These are phyloP conservation scores for Aleiodes alternator DNA, from an alignment of 2,888 invertebrate species.

Conservation along the genomic window DNA sequence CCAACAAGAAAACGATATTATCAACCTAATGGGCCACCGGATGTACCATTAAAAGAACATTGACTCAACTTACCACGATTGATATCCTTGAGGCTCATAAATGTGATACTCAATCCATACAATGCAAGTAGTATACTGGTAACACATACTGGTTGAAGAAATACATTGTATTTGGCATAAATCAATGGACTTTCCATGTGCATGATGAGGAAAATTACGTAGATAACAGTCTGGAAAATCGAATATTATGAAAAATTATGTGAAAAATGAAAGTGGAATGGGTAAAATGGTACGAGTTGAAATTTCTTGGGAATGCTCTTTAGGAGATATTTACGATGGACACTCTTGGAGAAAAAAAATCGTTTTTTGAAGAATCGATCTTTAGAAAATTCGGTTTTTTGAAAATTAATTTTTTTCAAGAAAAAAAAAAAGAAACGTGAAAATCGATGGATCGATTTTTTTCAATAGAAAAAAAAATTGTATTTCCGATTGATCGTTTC, in stretches of 20 bases:
- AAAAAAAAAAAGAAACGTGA: too few species aligned
- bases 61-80: slow-evolving; percentile 66
- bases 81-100: slow-evolving; percentile 77
- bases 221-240: slow-evolving; percentile 63
- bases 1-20: slow-evolving; percentile 23
- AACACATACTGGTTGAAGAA: slow-evolving; percentile 81
- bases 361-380: neutral
- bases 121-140: slow-evolving; percentile 82
- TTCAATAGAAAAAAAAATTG: too few species aligned
- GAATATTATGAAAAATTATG: slow-evolving; percentile 12
- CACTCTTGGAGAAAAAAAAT: neutral
- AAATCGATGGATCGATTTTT: too few species aligned
- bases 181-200: slow-evolving; percentile 64
- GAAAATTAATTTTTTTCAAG: too few species aligned
- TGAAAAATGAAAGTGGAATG: too few species aligned
- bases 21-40: slow-evolving; percentile 26
- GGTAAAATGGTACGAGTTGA: neutral
- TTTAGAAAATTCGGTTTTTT: too few species aligned
- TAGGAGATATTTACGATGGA: neutral
- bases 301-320: too few species aligned
- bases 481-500: too few species aligned
- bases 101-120: slow-evolving; percentile 83
- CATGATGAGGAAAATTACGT: slow-evolving; percentile 66
- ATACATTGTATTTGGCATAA: slow-evolving; percentile 72
- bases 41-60: slow-evolving; percentile 35